phyloP scores from a whole-genome alignment of 2,797 vertebrate genomes.

The Microctenopoma lineatum region DNA sequence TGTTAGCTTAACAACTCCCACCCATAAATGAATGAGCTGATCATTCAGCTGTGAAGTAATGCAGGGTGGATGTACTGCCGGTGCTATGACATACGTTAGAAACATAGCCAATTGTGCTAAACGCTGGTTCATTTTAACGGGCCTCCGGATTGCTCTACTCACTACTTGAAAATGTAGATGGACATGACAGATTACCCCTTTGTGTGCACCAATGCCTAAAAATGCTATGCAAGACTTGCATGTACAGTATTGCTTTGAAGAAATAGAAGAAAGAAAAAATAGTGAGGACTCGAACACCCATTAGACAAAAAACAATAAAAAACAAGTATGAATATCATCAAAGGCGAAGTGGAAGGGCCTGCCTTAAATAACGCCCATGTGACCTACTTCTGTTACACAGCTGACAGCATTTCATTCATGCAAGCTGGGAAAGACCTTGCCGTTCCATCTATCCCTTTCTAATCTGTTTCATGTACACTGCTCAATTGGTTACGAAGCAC shows the following conservation, averaged over 20 bases:
- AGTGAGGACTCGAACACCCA: slow-evolving; percentile 20
- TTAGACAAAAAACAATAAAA: slow-evolving; percentile 17
- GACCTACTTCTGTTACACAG: slow-evolving; percentile 65
- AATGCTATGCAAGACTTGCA: slow-evolving; percentile 9
- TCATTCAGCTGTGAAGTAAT: slow-evolving; percentile 59
- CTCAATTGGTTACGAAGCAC: slow-evolving; percentile 36
- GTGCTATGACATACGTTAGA: slow-evolving; percentile 59
- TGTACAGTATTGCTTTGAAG: slow-evolving; percentile 25
- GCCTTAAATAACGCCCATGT: slow-evolving; percentile 63
- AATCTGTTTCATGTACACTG: slow-evolving; percentile 64
- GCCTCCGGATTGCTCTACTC: slow-evolving; percentile 43
- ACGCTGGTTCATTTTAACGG: slow-evolving; percentile 43
- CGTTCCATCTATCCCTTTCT: slow-evolving; percentile 58
- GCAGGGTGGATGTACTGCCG: slow-evolving; percentile 48
- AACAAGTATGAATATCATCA: slow-evolving; percentile 45
- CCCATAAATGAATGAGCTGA: slow-evolving; percentile 62
- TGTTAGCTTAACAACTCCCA: slow-evolving; percentile 68
- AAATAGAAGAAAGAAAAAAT: too few relatives aligned
- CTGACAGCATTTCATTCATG: slow-evolving; percentile 70
- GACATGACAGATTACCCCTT: slow-evolving; percentile 49
- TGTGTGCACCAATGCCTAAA: slow-evolving; percentile 31
- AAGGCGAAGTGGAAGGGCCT: slow-evolving; percentile 51
- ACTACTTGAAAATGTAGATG: slow-evolving; percentile 38
- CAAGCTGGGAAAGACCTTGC: slow-evolving; percentile 61
- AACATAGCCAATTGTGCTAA: slow-evolving; percentile 43